These are phyloP conservation scores for Trochalopteron elliotii DNA, from an alignment of 2,113 vertebrate genomes.

Conservation along the genomic window DNA sequence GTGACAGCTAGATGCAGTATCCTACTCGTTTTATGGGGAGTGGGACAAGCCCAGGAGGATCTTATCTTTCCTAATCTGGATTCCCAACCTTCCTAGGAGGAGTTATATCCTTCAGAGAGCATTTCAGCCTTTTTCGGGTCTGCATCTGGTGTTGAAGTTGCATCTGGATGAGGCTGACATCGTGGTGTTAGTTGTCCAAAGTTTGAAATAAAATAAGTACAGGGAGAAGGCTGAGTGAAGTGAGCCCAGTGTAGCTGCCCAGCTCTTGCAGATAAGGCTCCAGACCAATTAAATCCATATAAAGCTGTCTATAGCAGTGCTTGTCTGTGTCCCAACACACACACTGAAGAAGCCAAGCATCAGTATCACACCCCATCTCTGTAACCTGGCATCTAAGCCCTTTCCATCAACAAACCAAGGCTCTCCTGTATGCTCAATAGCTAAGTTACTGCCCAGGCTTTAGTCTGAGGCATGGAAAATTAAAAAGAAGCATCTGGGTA, in stretches of 20 bases:
- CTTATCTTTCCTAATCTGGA: background rate
- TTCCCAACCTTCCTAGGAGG: background rate
- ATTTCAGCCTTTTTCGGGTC: background rate
- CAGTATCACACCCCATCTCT: background rate
- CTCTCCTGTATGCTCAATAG: background rate
- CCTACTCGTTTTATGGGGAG: background rate
- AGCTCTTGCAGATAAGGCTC: background rate
- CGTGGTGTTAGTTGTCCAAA: background rate
- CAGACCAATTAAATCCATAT: background rate
- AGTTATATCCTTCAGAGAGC: background rate
- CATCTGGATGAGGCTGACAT: background rate
- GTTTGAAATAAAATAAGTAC: background rate
- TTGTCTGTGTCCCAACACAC: background rate
- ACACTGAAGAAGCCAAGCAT: background rate
- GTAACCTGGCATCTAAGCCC: background rate
- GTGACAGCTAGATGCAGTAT: background rate
- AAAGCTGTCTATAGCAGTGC: background rate
- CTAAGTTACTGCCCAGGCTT: background rate
- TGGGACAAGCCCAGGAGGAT: background rate
- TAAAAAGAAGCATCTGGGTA: background rate
- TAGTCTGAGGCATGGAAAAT: background rate
- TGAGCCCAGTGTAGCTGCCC: fast-evolving
- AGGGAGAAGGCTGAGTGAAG: background rate
- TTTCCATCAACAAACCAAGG: background rate
- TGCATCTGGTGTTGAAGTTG: background rate